Conservation (phyloP, 2,888 invertebrate species). For the Baronia brevicornis region DNA sequence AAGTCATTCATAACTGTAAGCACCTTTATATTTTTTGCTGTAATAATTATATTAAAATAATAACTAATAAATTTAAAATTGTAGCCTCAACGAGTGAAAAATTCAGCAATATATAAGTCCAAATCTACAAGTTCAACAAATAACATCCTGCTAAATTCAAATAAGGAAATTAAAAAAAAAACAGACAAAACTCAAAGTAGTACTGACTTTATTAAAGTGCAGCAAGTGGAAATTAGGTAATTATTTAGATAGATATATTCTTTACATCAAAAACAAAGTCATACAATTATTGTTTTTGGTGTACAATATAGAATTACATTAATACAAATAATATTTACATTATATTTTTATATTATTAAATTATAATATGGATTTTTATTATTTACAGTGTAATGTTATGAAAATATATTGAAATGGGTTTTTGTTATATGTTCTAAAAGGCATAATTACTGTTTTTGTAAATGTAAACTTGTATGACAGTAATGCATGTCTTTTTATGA, state of each 20-base stretch:
- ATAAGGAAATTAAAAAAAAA: constrained; percentile 25
- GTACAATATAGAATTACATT: constrained; percentile 1
- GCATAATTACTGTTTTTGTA: no score
- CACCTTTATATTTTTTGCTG: constrained; percentile 12
- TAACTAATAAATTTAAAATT: constrained; percentile 16
- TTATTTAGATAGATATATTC: constrained; percentile 3
- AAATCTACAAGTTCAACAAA: constrained; percentile 38
- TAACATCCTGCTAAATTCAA: constrained; percentile 25
- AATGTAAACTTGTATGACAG: no score
- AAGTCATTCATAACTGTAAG: constrained; percentile 60
- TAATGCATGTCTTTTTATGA: no score
- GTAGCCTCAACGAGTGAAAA: constrained; percentile 53
- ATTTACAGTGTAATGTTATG: no score
- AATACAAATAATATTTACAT: constrained; percentile 1
- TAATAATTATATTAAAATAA: constrained; percentile 3
- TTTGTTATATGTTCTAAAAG: no score
- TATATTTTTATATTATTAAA: constrained; percentile 6
- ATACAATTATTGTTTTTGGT: no score
- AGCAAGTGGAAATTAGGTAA: constrained; percentile 67
- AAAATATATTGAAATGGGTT: no score
- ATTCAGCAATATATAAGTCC: constrained; percentile 24
- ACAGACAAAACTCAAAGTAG: constrained; percentile 28
- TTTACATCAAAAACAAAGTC: no score
- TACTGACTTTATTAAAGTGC: constrained; percentile 54
- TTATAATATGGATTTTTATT: no score